phyloP scores from a whole-genome alignment of 2,888 invertebrate species.

The Allolobophora icterica region DNA sequence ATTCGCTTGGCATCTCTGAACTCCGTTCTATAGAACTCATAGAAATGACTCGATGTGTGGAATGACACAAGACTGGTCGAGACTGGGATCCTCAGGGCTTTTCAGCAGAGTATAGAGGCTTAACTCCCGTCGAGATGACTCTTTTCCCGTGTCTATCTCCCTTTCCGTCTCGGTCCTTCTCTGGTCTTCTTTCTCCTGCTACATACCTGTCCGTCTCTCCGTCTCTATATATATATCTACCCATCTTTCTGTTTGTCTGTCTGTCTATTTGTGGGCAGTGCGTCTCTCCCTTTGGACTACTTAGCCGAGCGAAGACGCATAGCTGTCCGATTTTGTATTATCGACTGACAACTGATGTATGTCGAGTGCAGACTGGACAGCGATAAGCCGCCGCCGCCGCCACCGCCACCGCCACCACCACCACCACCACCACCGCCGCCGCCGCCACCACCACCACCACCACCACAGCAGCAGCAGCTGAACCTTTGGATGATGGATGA shows the following conservation, averaged over 20 bases:
- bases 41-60: neutral
- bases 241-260: neutral
- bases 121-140: neutral
- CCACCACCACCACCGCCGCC: neutral
- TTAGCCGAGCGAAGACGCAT: conserved; percentile 4
- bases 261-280: neutral
- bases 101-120: too few relatives aligned
- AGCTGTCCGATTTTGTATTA: conserved; percentile 14
- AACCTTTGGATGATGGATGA: neutral
- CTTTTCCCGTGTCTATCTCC: neutral
- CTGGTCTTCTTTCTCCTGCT: neutral
- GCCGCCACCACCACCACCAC: neutral
- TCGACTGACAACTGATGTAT: conserved; percentile 14
- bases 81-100: neutral
- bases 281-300: conserved; percentile 3
- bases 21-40: neutral
- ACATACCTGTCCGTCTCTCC: neutral
- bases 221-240: neutral
- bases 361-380: neutral
- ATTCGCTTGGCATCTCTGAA: too few relatives aligned
- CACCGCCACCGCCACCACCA: neutral
- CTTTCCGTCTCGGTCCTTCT: neutral
- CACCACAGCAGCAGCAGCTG: neutral
- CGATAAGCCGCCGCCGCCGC: neutral
- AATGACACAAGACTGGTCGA: neutral